A percentile compares a stretch with the other conserved stretches of the same genome.
phyloP scores from a whole-genome alignment of 2,113 vertebrate species.

The Brienomyrus brachyistius region DNA sequence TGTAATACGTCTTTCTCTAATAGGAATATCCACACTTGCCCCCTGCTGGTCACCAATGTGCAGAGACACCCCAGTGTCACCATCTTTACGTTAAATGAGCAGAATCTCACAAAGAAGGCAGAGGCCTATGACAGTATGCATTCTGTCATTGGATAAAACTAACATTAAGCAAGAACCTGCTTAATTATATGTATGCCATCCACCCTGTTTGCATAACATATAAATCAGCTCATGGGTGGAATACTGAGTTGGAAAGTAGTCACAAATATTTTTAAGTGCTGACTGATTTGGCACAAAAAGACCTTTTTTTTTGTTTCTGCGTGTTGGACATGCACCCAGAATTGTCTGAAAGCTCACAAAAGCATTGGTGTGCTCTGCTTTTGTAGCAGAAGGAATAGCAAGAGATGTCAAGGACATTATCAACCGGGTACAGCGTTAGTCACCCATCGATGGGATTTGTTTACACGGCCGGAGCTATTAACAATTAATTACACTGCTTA shows the following conservation, averaged over 20 bases:
- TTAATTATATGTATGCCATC: neutral
- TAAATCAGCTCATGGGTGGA: neutral
- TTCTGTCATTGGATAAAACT: neutral
- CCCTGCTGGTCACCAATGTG: neutral
- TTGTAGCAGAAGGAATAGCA: neutral
- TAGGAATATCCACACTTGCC: neutral
- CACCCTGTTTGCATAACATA: neutral
- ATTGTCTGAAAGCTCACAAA: neutral
- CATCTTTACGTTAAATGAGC: neutral
- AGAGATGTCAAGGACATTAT: neutral
- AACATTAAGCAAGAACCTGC: neutral
- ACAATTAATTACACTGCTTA: conserved; percentile 44
- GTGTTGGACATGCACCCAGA: neutral
- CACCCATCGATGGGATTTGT: conserved; percentile 28
- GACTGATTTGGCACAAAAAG: neutral
- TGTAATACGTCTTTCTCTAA: neutral
- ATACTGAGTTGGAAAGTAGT: neutral
- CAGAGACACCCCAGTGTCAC: neutral
- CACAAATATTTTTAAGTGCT: neutral
- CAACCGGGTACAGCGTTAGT: neutral
- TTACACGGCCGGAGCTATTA: conserved; percentile 28
- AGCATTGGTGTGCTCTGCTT: neutral
- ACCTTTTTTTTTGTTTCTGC: neutral
- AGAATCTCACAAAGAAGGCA: neutral
- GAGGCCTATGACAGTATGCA: neutral